Base-by-base conservation (phyloP, 2,113 vertebrate genomes). In the Nansenia antarctica region DNA sequence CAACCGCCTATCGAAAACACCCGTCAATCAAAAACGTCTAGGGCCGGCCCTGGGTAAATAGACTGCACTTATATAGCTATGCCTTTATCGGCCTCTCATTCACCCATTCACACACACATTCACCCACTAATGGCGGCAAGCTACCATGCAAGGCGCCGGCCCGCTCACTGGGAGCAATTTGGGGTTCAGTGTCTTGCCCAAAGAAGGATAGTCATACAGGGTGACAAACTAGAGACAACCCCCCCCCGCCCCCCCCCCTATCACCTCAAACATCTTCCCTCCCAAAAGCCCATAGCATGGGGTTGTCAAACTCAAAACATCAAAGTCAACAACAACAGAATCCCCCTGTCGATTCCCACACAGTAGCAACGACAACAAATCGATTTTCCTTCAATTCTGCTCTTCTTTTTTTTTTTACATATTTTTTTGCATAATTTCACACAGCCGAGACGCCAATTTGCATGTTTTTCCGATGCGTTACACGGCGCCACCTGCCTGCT, bases 401-500 rank as follows among this genome's bases (percentile, higher is more conserved):
- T 18, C 7, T 12, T 24, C 22, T 54, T 18, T 39, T 62, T 53
- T 64, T 63, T 27, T 55, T 11, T 35, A 62, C 12, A 12, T 27
- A 39, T 62, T 42, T 9, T n/a, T 29, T 18, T 53, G 20, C 71
- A 73, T 63, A 26, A 62, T 77, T 74, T 66, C 62, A 39, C 62
- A 54, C 14, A 47, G 64, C 12, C 22, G 12, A 32, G 37, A 60
- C 61, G 39, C 18, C 69, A 2, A 80, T 80, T 71, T 79, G 47
- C 75, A 72, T 70, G 42, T 52, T 65, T 81, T 66, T 42, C 49
- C 55, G n/a, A n/a, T 0, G 7, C 29, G 58, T 35, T 35, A 53
- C 62, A 35, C 55, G 52, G 14, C n/a, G 34, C 29, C 74, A 78
- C 72, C 72, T 74, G 72, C 74, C 45, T 61, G 59, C 62, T 67